Evolutionary conservation across 2,797 vertebrate genomes (phyloP).

Genomic region (Trematomus bernacchii): DNA sequence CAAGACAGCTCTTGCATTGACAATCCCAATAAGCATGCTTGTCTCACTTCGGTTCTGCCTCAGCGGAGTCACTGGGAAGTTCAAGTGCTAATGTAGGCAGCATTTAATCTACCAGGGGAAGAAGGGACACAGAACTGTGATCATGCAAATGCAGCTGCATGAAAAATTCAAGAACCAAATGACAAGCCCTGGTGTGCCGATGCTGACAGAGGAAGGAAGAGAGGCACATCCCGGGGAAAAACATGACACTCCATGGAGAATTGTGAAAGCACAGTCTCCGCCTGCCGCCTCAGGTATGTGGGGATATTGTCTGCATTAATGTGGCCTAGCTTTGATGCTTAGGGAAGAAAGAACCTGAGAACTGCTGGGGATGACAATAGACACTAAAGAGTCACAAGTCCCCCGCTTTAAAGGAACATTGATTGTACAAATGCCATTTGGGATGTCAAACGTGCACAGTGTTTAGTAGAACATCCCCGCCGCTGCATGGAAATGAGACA

Average conservation of each 20-base stretch:
- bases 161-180: conserved; percentile 83
- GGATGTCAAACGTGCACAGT: conserved; percentile 71
- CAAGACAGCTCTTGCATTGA: conserved; percentile 73
- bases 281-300: conserved; percentile 83
- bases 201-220: conserved; percentile 76
- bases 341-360: conserved; percentile 69
- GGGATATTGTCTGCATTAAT: conserved; percentile 82
- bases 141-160: conserved; percentile 82
- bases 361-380: conserved; percentile 73
- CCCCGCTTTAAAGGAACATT: conserved; percentile 80
- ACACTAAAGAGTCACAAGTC: conserved; percentile 80
- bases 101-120: conserved; percentile 64
- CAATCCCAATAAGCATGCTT: conserved; percentile 66
- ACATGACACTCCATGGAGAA: conserved; percentile 77
- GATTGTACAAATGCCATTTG: conserved; percentile 77
- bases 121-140: conserved; percentile 73
- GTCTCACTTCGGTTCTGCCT: conserved; percentile 73
- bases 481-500: conserved; percentile 72
- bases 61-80: conserved; percentile 62
- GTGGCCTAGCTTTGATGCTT: conserved; percentile 80
- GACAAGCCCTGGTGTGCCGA: conserved; percentile 76
- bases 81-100: conserved; percentile 51
- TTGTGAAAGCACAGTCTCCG: conserved; percentile 80
- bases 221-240: conserved; percentile 68
- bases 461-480: conserved; percentile 78